Percentiles rank a stretch among this genome's conserved stretches.
Conservation (phyloP, 2,888 invertebrate species). For the Catocala fraxini region DNA sequence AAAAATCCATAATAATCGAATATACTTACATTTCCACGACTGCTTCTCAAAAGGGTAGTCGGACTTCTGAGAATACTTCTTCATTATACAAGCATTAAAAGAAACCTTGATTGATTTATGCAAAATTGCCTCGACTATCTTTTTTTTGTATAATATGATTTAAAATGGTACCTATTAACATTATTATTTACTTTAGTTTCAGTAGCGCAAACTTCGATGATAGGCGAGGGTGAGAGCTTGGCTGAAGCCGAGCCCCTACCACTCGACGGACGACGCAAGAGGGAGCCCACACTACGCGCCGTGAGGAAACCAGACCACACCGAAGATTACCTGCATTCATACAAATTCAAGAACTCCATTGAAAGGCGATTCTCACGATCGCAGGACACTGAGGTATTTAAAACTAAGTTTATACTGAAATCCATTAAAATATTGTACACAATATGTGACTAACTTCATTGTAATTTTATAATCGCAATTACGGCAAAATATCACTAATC, state of each 20-base stretch:
- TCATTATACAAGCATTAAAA: no score
- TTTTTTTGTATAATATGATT: no score
- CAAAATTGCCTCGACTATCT: no score
- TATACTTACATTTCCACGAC: no score
- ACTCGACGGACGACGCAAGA: slow-evolving; percentile 66
- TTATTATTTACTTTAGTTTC: slow-evolving; percentile 44
- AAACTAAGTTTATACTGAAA: not conserved
- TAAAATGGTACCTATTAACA: not conserved
- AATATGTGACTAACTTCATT: no score
- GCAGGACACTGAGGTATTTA: slow-evolving; percentile 78
- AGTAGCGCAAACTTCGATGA: slow-evolving; percentile 39
- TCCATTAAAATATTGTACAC: no score
- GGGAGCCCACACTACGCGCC: slow-evolving; percentile 70
- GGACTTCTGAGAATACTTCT: no score
- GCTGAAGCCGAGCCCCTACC: slow-evolving; percentile 58
- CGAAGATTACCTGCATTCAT: slow-evolving; percentile 88
- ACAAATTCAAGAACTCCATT: slow-evolving; percentile 98
- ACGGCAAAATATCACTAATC: no score
- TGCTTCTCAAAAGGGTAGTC: no score
- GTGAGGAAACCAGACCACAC: slow-evolving; percentile 80
- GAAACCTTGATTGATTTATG: no score
- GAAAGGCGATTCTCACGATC: slow-evolving; percentile 94
- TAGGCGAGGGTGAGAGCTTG: slow-evolving; percentile 42
- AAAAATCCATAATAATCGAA: no score
- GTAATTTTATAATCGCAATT: no score